phyloP scores from a whole-genome alignment of 2,797 vertebrate genomes.

The Gila robusta region DNA sequence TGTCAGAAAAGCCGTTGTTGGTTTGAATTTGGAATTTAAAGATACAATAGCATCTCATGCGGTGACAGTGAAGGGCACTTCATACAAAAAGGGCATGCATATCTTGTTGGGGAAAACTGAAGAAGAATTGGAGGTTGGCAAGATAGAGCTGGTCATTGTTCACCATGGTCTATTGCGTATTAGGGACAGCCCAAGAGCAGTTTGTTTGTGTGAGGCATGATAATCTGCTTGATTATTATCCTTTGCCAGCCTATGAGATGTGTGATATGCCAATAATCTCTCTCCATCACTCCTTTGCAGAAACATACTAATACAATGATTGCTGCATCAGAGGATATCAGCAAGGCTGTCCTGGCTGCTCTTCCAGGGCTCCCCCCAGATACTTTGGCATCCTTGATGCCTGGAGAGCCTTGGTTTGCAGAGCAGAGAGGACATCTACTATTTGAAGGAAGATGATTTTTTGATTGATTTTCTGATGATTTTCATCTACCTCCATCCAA shows the following conservation, averaged over 20 bases:
- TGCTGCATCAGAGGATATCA: neutral
- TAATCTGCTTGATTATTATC: neutral
- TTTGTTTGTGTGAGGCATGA: constrained; percentile 2
- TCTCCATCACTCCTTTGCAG: constrained; percentile 4
- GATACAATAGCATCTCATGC: neutral
- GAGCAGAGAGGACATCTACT: neutral
- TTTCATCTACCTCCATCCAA: neutral
- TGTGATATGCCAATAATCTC: neutral
- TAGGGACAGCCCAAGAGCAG: constrained; percentile 1
- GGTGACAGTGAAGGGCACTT: constrained; percentile 43
- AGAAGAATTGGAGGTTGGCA: too few species aligned
- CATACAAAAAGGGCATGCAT: constrained; percentile 37
- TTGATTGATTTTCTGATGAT: neutral
- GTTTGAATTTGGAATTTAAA: constrained; percentile 8
- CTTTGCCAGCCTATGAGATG: neutral
- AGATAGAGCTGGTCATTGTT: too few species aligned
- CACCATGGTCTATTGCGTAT: neutral
- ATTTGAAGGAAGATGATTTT: neutral
- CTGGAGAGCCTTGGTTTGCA: neutral
- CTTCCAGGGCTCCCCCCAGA: neutral
- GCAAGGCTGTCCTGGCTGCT: neutral
- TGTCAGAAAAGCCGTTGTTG: neutral
- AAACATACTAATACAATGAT: neutral
- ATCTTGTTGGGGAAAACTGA: constrained; percentile 23
- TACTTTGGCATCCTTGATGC: neutral